Percentiles rank a stretch among this genome's conserved stretches.
These are phyloP conservation scores for Apamea crenata DNA, from an alignment of 2,888 invertebrate genomes.

Conservation along the genomic window DNA sequence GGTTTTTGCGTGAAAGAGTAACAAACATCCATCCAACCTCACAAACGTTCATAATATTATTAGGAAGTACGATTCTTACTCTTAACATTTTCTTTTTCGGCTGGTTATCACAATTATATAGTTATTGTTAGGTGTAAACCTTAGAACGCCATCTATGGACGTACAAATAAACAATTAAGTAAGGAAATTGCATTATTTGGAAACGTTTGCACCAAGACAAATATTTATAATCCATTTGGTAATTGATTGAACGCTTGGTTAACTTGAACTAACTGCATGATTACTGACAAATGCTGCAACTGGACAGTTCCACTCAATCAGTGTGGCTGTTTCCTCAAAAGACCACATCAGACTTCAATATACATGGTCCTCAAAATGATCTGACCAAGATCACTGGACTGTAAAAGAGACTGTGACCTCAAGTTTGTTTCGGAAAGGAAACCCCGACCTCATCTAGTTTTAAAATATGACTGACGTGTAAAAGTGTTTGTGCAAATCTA, in stretches of 20 bases:
- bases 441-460: not conserved
- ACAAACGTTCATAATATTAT: too few relatives aligned
- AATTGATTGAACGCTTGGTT: not conserved
- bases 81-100: not conserved
- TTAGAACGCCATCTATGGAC: not conserved
- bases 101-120: not conserved
- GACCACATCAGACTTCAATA: too few relatives aligned
- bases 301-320: too few relatives aligned
- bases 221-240: slow-evolving; percentile 6
- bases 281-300: too few relatives aligned
- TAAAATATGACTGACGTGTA: not conserved
- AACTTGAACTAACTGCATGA: not conserved
- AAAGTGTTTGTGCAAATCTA: not conserved
- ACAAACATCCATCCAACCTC: too few relatives aligned
- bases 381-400: too few relatives aligned
- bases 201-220: not conserved
- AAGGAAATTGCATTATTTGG: not conserved
- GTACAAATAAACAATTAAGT: not conserved
- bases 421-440: too few relatives aligned
- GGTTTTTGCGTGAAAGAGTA: too few relatives aligned
- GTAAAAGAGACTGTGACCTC: too few relatives aligned
- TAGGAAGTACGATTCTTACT: not conserved
- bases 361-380: too few relatives aligned
- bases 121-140: not conserved
- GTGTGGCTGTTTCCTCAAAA: too few relatives aligned